Base-by-base conservation (phyloP, 2,797 vertebrate species). In the Urosaurus nigricauda region DNA sequence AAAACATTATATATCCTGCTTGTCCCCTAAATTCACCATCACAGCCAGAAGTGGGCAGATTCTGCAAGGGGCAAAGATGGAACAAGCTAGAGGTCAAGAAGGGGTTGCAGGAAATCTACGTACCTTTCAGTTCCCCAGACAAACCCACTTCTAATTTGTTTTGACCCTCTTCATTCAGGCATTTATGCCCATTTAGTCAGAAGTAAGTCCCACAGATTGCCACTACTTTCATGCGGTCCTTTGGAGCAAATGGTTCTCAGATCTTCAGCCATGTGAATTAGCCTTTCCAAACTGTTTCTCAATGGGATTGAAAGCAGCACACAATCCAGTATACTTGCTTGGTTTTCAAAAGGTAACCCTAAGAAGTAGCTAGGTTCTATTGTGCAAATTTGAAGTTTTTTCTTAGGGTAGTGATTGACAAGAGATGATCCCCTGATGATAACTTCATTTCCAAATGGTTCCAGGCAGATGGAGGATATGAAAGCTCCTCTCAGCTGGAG, bases 101-200 rank as follows among this genome's bases (percentile, higher is more conserved):
- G 56, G n/a, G 17, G 47, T 47, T 47, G 47, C 21, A 29, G 79
- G 79, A 80, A 58, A 35, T 58, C n/a, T 80, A 80, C 17, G 51
- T 19, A 4, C 0, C 56, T 35, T 51, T 79, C 32, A 2, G 53
- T 56, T 80, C 35, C 58, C 79, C 56, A 56, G n/a, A n/a, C n/a
- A n/a, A n/a, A 8, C 53, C 53, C 13, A 12, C 9, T 58, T 37
- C 79, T 9, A 35, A 32, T 56, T 80, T n/a, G 58, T 53, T 58
- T 80, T 80, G n/a, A 58, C 58, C 79, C n/a, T 35, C 35, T 80
- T 80, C 35, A 58, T 53, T 80, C 79, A 80, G 79, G 58, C n/a
- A 53, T 58, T 80, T 56, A 56, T 58, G 79, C n/a, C 79, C 53
- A 51, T n/a, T 19, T 51, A 40, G 35, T 81, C 35, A 63, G 58